These are phyloP conservation scores for Delichon dasypus DNA, from an alignment of 2,797 vertebrate genomes.

Conservation along the genomic window DNA sequence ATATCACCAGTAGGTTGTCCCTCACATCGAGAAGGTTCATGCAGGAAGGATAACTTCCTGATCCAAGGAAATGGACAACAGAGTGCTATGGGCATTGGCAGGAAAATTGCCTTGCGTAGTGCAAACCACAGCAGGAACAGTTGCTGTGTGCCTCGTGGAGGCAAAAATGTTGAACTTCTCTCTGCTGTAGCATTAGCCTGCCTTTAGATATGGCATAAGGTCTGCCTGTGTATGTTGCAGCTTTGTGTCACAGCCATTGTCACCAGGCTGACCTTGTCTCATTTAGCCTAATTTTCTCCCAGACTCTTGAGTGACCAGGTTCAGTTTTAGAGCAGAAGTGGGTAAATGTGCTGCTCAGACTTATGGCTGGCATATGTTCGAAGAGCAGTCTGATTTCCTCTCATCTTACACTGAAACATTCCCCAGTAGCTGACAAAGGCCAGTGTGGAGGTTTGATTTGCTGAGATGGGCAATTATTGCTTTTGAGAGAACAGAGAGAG, in stretches of 20 bases:
- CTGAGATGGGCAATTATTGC: background rate
- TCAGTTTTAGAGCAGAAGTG: background rate
- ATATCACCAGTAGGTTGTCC: background rate
- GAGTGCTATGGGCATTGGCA: background rate
- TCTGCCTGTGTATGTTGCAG: background rate
- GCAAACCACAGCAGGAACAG: background rate
- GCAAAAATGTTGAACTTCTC: background rate
- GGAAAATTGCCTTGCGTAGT: accelerated
- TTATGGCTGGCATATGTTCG: background rate
- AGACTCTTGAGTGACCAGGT: background rate
- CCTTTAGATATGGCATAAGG: background rate
- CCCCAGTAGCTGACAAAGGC: background rate
- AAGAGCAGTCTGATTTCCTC: background rate
- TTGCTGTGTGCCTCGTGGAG: background rate
- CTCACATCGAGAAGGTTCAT: background rate
- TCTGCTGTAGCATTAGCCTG: background rate
- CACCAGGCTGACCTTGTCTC: background rate
- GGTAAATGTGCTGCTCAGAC: background rate
- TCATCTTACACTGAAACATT: background rate
- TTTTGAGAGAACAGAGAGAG: background rate
- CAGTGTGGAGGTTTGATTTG: background rate
- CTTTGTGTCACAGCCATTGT: background rate
- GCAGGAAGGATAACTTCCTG: background rate
- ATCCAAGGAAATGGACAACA: background rate
- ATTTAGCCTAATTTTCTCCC: background rate